These are phyloP conservation scores for Ictidomys tridecemlineatus DNA, from an alignment of 2,113 vertebrate species.

Conservation along the genomic window DNA sequence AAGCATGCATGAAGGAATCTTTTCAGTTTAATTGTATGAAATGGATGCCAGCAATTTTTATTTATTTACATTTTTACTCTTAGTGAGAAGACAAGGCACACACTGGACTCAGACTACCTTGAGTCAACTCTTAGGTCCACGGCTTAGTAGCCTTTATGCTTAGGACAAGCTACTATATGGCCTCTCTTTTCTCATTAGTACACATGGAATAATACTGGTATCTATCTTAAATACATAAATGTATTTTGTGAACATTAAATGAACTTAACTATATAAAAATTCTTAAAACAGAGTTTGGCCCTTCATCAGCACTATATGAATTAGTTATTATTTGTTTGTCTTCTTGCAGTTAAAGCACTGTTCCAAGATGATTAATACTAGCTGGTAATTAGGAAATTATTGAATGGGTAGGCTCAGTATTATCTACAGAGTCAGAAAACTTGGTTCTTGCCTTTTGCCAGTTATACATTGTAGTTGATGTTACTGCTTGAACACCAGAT, in stretches of 20 bases:
- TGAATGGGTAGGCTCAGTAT: neutral
- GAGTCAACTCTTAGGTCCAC: neutral
- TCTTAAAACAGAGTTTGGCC: neutral
- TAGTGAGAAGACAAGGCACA: neutral
- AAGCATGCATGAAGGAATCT: neutral
- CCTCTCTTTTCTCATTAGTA: neutral
- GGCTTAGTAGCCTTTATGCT: neutral
- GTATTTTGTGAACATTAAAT: neutral
- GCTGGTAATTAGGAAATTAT: conserved; percentile 28
- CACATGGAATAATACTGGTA: neutral
- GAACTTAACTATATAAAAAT: neutral
- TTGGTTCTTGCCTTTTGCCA: conserved; percentile 54
- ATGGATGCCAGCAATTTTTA: neutral
- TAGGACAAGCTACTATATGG: neutral
- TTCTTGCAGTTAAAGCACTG: conserved; percentile 17
- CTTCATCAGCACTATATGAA: neutral
- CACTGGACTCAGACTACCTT: neutral
- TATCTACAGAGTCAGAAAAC: neutral
- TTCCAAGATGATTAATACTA: conserved; percentile 22
- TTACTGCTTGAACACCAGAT: conserved; percentile 28
- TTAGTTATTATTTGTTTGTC: neutral
- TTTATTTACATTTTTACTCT: conserved; percentile 13
- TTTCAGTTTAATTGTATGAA: conserved; percentile 13
- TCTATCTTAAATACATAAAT: neutral
- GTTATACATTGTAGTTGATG: conserved; percentile 65